phyloP scores from a whole-genome alignment of 2,113 vertebrate species.

The Thryonomys swinderianus region DNA sequence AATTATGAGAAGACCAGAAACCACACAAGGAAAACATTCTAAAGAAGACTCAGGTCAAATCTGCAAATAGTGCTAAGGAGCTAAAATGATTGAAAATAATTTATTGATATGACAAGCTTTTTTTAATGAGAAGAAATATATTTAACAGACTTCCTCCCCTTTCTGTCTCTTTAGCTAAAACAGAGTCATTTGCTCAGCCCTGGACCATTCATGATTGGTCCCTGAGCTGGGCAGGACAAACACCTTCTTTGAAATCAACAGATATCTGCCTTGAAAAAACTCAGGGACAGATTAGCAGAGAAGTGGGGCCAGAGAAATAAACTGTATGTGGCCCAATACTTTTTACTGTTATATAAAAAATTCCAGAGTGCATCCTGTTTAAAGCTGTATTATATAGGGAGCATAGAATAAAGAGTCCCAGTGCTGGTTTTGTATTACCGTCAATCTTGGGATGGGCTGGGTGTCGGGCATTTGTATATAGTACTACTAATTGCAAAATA shows the following conservation, averaged over 20 bases:
- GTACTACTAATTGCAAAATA: constrained; percentile 65
- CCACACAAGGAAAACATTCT: background rate
- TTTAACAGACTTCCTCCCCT: background rate
- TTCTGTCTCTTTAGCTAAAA: background rate
- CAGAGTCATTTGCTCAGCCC: background rate
- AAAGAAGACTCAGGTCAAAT: background rate
- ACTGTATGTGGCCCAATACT: background rate
- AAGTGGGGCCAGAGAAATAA: background rate
- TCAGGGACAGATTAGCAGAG: constrained; percentile 12
- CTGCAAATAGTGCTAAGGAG: background rate
- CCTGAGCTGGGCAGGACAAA: background rate
- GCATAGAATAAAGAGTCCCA: background rate
- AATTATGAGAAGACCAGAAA: background rate
- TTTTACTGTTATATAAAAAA: constrained; percentile 47
- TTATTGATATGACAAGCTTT: background rate
- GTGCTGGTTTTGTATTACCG: background rate
- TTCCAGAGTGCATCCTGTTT: constrained; percentile 28
- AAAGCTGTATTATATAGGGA: background rate
- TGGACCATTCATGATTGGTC: background rate
- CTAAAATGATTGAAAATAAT: background rate
- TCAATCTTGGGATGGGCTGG: background rate
- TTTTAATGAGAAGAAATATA: background rate
- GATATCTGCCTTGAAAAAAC: background rate
- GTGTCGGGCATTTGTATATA: background rate
- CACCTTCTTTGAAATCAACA: background rate